A percentile compares a stretch with the other conserved stretches of the same genome.
Evolutionary conservation across 2,888 invertebrate genomes (phyloP).

Genomic region (Hirtodrosophila duncani): DNA sequence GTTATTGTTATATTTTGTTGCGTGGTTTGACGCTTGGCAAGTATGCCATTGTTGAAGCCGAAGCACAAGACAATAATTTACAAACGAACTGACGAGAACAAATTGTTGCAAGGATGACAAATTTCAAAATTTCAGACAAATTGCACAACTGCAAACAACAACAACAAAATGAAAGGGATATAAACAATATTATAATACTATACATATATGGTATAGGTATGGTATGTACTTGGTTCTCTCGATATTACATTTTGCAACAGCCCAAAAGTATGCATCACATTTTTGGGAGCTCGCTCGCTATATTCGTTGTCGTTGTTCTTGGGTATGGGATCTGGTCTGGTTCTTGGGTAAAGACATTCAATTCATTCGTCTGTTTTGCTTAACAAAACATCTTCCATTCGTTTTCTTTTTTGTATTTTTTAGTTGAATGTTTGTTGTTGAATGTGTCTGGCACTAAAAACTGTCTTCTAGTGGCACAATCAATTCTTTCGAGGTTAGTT

Average conservation of each 20-base stretch:
- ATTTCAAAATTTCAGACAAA: constrained; percentile 35
- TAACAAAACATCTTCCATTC: not conserved
- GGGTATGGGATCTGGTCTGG: constrained; percentile 13
- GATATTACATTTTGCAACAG: constrained; percentile 58
- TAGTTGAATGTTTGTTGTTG: constrained; percentile 16
- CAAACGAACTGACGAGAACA: constrained; percentile 31
- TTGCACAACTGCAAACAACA: constrained; percentile 49
- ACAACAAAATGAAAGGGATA: constrained; percentile 36
- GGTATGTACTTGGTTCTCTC: constrained; percentile 21
- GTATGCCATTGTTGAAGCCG: constrained; percentile 11
- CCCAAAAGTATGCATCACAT: too few relatives aligned
- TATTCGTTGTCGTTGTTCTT: constrained; percentile 23
- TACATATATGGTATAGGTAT: constrained; percentile 25
- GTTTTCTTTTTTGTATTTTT: constrained; percentile 1
- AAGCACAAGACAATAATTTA: constrained; percentile 38
- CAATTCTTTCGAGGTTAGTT: constrained; percentile 49
- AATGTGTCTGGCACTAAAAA: constrained; percentile 42
- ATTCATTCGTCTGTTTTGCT: not conserved
- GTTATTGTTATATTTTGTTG: constrained; percentile 9
- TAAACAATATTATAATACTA: constrained; percentile 20
- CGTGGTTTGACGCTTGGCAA: too few relatives aligned
- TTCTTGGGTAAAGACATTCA: too few relatives aligned
- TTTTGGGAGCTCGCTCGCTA: too few relatives aligned
- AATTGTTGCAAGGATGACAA: too few relatives aligned
- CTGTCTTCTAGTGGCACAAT: constrained; percentile 51